Evolutionary conservation across 2,888 invertebrate genomes (phyloP), one percentile per base, ranked within the genome.

Genomic region (Apantesis nais): DNA sequence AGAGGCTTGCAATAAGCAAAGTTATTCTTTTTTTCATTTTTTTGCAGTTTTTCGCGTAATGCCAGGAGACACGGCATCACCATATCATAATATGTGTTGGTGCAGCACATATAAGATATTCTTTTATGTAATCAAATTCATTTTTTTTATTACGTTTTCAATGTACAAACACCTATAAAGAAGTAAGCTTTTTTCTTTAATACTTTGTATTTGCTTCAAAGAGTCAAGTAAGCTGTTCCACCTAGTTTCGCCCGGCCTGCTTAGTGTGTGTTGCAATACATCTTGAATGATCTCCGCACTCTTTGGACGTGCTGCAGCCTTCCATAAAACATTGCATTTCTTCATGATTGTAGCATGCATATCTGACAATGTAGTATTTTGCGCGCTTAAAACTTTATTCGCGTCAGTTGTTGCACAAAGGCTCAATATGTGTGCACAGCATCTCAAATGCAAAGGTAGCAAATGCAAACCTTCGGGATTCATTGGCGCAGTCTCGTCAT

Each of bases 121-220:
- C 72, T 67, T 75, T 63, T 68, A 75, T 44, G 63, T 75, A 75
- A 62, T 74, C 66, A 69, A 74, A 75, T 70, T 75, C 72, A 44
- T 52, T 48, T 39, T 69, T 68, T 71, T 67, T 67, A 73, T 65
- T 62, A 61, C 37, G 55, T 70, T 73, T 73, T 22, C 67, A 25
- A 73, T 67, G n/a, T 70, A 67, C 58, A 70, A 70, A 31, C 65
- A 67, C 67, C 61, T 67, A 73, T 70, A 65, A 3, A 71, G 19
- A 5, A 12, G 64, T 16, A 71, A 67, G 41, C 22, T 67, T 12
- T 67, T 67, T 67, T 71, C 71, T 71, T 67, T 14, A 14, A 73
- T 73, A 0, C 3, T 16, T 12, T 25, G 65, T 62, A 68, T 70
- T 67, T 70, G 67, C 34, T 70, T 12, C 2, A 73, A 62, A 0